Base-by-base conservation (phyloP, 23 tunicate species). In the Corella eumyota region DNA sequence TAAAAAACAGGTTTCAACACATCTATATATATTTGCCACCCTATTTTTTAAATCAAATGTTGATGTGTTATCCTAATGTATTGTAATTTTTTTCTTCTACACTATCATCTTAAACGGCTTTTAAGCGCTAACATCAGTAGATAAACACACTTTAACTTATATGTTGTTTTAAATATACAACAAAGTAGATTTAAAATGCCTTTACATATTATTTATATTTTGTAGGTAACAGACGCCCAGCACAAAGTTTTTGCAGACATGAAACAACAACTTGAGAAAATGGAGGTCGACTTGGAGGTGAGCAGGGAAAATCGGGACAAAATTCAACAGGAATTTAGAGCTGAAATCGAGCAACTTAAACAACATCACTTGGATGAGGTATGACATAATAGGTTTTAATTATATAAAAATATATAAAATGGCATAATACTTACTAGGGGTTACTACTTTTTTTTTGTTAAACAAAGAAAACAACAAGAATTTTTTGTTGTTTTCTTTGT, bases 241-340 rank as follows among this genome's bases (percentile, higher is more conserved):
- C 69, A 86, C 33, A 86, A 77, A 36, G 78, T 86, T 13, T 86
- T 69, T 37, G 67, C 69, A 27, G 95, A 86, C 53, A 86, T 86
- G 95, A 58, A 76, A 29, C 21, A 54, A 0, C 85, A 86, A 40
- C 69, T 86, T 64, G 80, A 86, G 20, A 76, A 70, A 64, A 49
- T 86, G 64, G 74, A 61, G 30, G 47, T 45, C 0, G 95, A 86
- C 46, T 53, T 86, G 64, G 85, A 77, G 15, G 58, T 77, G 30
- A 77, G 79, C 60, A 38, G 53, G 32, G 49, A 69, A 27, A 56
- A 70, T 17, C 35, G 76, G 51, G 76, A 77, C 30, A 77, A 60
- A 66, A 45, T 71, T 31, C 83, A 77, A 45, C 69, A 65, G 2
- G 95, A 86, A 48, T 71, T 56, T 62, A 27, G 85, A 20, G 53